These are phyloP conservation scores for Mesoclemmys tuberculata DNA, from an alignment of 2,113 vertebrate genomes.

Conservation along the genomic window DNA sequence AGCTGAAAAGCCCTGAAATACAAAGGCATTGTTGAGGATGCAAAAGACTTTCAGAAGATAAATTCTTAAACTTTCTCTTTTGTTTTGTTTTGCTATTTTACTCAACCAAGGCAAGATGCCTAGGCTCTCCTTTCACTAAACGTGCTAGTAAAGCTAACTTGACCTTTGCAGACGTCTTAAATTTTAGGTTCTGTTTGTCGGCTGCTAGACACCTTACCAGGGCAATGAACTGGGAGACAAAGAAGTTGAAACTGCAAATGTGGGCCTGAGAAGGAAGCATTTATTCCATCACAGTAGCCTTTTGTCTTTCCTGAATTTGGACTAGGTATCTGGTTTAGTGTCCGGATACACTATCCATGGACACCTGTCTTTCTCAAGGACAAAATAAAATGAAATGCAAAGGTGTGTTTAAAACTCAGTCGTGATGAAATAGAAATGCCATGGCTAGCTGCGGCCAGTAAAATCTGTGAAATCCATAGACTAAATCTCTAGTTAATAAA, in stretches of 20 bases:
- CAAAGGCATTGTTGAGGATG: neutral
- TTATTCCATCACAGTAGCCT: slow-evolving; percentile 63
- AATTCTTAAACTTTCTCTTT: slow-evolving; percentile 45
- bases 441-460: neutral
- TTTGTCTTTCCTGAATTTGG: slow-evolving; percentile 67
- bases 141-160: slow-evolving; percentile 52
- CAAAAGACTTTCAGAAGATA: slow-evolving; percentile 63
- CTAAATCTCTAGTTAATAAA: slow-evolving; percentile 1
- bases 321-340: slow-evolving; percentile 55
- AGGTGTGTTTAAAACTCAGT: slow-evolving; percentile 52
- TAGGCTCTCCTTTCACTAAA: slow-evolving; percentile 51
- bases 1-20: neutral
- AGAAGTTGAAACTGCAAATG: slow-evolving; percentile 52
- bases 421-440: neutral
- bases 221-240: slow-evolving; percentile 56
- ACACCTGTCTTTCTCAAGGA: slow-evolving; percentile 68
- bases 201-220: slow-evolving; percentile 56
- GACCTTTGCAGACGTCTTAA: slow-evolving; percentile 65
- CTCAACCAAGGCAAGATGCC: slow-evolving; percentile 50
- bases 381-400: slow-evolving; percentile 31
- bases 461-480: slow-evolving; percentile 15
- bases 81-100: slow-evolving; percentile 60
- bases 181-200: slow-evolving; percentile 58
- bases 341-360: slow-evolving; percentile 46
- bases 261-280: slow-evolving; percentile 50